Percentiles rank a stretch among this genome's conserved stretches.
phyloP scores from a whole-genome alignment of 2,888 invertebrate genomes.

The Parthenolecanium corni region DNA sequence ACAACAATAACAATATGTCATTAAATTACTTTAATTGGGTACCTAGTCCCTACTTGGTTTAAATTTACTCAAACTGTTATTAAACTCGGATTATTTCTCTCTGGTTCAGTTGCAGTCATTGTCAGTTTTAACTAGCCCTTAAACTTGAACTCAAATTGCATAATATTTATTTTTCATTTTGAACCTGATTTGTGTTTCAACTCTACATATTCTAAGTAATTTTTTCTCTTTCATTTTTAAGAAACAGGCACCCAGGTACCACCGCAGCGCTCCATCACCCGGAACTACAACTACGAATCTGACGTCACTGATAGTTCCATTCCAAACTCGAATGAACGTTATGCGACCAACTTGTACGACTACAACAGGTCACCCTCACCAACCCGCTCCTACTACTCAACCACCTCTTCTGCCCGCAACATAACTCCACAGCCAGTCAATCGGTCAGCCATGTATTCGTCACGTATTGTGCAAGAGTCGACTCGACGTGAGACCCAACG shows the following conservation, averaged over 20 bases:
- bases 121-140: too few species aligned
- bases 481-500: constrained; percentile 7
- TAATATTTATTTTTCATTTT: too few species aligned
- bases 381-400: constrained; percentile 31
- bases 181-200: too few species aligned
- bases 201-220: too few species aligned
- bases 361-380: constrained; percentile 29
- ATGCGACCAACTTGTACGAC: not conserved
- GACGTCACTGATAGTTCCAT: constrained; percentile 15
- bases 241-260: constrained; percentile 14
- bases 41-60: too few species aligned
- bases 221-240: not conserved
- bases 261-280: constrained; percentile 3
- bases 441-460: not conserved
- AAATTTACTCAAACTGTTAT: too few species aligned
- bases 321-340: constrained; percentile 6
- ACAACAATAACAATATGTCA: too few species aligned
- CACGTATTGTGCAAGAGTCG: constrained; percentile 31
- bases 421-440: constrained; percentile 10
- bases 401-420: constrained; percentile 16
- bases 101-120: too few species aligned
- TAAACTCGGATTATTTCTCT: too few species aligned
- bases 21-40: too few species aligned
- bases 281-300: constrained; percentile 15
- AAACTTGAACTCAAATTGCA: too few species aligned